These are phyloP conservation scores for Orchesella flavescens DNA, from an alignment of 2,888 invertebrate species.

Conservation along the genomic window DNA sequence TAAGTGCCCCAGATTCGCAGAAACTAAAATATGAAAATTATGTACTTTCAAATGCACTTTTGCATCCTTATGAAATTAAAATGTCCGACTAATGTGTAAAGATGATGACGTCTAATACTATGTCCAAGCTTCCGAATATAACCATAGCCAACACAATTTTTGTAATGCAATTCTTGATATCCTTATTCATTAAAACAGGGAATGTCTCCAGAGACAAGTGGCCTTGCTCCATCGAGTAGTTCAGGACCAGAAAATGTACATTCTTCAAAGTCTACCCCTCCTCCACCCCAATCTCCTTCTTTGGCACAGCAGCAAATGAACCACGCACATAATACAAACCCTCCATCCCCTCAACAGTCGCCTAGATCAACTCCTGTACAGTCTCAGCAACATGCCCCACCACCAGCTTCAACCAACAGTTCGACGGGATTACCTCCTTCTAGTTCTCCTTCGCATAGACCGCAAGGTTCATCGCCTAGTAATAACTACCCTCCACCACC, in stretches of 20 bases:
- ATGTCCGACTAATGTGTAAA: too few species aligned
- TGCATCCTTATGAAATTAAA: too few species aligned
- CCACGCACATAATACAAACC: slow-evolving; percentile 65
- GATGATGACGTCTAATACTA: too few species aligned
- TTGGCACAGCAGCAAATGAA: slow-evolving; percentile 69
- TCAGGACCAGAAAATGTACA: slow-evolving; percentile 64
- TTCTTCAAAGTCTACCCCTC: slow-evolving; percentile 71
- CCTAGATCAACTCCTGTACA: slow-evolving; percentile 67
- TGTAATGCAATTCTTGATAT: too few species aligned
- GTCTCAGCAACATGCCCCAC: slow-evolving; percentile 51
- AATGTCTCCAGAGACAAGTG: slow-evolving; percentile 66
- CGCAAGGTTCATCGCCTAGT: slow-evolving; percentile 69
- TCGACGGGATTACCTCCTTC: slow-evolving; percentile 61
- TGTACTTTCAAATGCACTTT: too few species aligned
- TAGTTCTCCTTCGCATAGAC: slow-evolving; percentile 71
- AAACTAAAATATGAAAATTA: too few species aligned
- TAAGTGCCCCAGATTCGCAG: too few species aligned
- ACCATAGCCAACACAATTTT: too few species aligned
- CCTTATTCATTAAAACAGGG: slow-evolving; percentile 44
- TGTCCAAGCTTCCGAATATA: too few species aligned
- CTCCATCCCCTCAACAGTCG: slow-evolving; percentile 71
- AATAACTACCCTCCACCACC: slow-evolving; percentile 70
- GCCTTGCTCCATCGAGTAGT: slow-evolving; percentile 64
- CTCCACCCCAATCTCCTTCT: slow-evolving; percentile 70
- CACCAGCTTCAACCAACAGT: slow-evolving; percentile 59